These are phyloP conservation scores for Lepidotrigona ventralis DNA, from an alignment of 1,140 invertebrate species.

Conservation along the genomic window DNA sequence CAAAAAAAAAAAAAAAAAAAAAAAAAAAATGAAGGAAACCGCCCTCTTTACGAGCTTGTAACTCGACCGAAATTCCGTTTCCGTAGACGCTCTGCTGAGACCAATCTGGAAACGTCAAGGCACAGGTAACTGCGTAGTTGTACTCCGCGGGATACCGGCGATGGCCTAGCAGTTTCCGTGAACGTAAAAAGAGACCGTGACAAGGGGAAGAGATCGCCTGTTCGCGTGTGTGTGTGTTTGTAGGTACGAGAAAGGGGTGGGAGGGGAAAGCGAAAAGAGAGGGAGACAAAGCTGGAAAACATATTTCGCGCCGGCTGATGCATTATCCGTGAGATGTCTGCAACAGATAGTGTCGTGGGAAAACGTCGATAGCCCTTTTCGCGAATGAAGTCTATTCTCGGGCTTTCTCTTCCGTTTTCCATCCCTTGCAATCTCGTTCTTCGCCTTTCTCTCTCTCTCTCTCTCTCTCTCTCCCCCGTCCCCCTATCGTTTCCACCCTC, in stretches of 20 bases:
- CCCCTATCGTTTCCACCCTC: not conserved
- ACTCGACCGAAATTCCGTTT: conserved; percentile 3
- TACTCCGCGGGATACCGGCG: not conserved
- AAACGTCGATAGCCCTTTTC: conserved; percentile 64
- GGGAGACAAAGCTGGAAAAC: conserved; percentile 33
- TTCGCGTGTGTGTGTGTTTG: too few relatives aligned
- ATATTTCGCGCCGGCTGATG: conserved; percentile 61
- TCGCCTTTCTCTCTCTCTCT: conserved; percentile 9
- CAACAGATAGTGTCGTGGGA: conserved; percentile 63
- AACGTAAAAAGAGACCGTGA: conserved; percentile 22
- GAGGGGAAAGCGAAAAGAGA: not conserved
- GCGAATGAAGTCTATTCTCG: conserved; percentile 48
- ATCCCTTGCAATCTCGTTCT: conserved; percentile 3
- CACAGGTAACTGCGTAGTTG: not conserved
- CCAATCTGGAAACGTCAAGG: conserved; percentile 10
- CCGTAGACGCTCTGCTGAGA: not conserved
- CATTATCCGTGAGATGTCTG: conserved; percentile 61
- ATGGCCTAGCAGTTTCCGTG: conserved; percentile 18
- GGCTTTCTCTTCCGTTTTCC: conserved; percentile 34
- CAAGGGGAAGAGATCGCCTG: not conserved
- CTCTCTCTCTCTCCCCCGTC: not conserved
- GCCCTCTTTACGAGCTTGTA: not conserved
- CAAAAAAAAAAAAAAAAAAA: too few relatives aligned
- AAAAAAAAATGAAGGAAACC: not conserved
- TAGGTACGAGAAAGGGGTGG: not conserved